A percentile compares a stretch with the other conserved stretches of the same genome.
phyloP scores from a whole-genome alignment of 2,113 vertebrate species.

The Brachypteracias leptosomus region DNA sequence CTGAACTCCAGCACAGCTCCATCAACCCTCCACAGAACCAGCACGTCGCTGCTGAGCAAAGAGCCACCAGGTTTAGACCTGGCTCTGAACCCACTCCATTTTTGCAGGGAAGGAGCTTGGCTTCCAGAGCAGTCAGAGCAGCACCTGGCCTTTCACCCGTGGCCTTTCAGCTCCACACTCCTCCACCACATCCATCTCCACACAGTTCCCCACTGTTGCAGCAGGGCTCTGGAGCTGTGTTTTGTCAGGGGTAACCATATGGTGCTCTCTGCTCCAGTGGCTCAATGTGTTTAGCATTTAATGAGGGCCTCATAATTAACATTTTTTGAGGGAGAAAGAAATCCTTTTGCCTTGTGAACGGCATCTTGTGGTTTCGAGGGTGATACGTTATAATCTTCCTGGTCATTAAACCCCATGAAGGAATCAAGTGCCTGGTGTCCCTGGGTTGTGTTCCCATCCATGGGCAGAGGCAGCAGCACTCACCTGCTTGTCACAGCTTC shows the following conservation, averaged over 20 bases:
- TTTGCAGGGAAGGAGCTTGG: neutral
- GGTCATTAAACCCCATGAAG: neutral
- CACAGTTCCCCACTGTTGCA: neutral
- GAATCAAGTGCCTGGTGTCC: neutral
- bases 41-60: neutral
- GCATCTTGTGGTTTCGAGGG: neutral
- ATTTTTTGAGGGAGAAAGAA: neutral
- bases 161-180: neutral
- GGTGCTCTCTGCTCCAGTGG: constrained; percentile 65
- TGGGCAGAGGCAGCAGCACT: neutral
- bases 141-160: neutral
- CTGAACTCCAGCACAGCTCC: neutral
- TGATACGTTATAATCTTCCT: neutral
- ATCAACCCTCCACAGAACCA: rapidly evolving
- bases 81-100: neutral
- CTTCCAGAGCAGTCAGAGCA: neutral
- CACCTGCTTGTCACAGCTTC: constrained; percentile 1
- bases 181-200: neutral
- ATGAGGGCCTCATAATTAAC: constrained; percentile 68
- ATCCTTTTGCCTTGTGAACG: neutral
- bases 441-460: neutral
- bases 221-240: neutral
- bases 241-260: constrained; percentile 18
- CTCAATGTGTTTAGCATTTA: constrained; percentile 68
- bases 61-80: neutral